These are phyloP conservation scores for Apocrypta bakeri DNA, from an alignment of 1,140 invertebrate species.

Conservation along the genomic window DNA sequence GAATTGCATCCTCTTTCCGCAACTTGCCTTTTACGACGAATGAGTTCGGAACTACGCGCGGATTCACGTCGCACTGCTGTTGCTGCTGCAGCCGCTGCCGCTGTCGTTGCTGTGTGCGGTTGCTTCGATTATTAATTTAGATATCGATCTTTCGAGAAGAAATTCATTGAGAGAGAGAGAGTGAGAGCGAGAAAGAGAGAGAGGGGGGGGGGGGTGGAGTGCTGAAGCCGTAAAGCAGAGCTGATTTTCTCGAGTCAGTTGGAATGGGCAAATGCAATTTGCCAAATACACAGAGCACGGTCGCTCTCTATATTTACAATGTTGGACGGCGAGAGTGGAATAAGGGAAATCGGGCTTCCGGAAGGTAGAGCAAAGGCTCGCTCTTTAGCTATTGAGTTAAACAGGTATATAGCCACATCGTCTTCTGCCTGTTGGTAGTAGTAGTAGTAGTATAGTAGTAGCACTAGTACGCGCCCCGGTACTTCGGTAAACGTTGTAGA, in stretches of 20 bases:
- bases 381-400: conserved; percentile 37
- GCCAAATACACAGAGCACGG: not conserved
- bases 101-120: not conserved
- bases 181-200: not conserved
- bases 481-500: conserved; percentile 43
- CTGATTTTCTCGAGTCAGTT: conserved; percentile 2
- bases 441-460: not conserved
- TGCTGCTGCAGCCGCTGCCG: not conserved
- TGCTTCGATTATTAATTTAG: conserved; percentile 21
- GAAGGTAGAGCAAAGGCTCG: conserved; percentile 29
- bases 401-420: conserved; percentile 18
- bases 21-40: conserved; percentile 5
- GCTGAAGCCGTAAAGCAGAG: not conserved
- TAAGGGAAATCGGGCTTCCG: conserved; percentile 32
- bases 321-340: not conserved
- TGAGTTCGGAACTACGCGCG: not conserved
- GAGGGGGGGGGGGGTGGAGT: too few species aligned
- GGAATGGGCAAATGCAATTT: conserved; percentile 15
- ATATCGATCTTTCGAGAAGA: not conserved
- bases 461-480: not conserved
- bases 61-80: conserved; percentile 1
- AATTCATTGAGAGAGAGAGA: not conserved
- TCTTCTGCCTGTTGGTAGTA: too few species aligned
- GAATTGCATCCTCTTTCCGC: not conserved
- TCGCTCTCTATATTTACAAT: conserved; percentile 24